Base-by-base conservation (phyloP, 1,140 invertebrate genomes). In the Triops cancriformis region DNA sequence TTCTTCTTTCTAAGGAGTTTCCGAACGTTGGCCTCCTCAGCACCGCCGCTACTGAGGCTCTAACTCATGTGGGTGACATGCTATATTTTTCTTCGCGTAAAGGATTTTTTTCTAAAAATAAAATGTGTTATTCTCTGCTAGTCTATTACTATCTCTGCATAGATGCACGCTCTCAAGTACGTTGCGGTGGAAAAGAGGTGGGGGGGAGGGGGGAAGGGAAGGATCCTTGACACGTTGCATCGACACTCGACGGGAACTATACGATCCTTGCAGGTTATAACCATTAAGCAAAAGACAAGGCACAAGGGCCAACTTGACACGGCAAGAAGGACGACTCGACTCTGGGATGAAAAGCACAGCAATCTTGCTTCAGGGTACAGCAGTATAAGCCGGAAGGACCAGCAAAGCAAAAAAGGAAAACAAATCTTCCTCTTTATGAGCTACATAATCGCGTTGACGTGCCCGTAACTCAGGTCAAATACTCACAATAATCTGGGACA, bases 131-230 rank as follows among this genome's bases (percentile, higher is more conserved):
- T 37, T 37, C 31, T 37, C 31, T 37, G 31, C 31, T 37, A 37
- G 31, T 64, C 51, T 64, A 64, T 64, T 64, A 64, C 51, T 64
- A 64, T 64, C 51, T 64, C 31, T 64, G 51, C 51, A 64, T 64
- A 64, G 14, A 64, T 23, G 23, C 51, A 23, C 6, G 51, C 18
- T 64, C 23, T 64, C 51, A 64, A 64, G 18, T 64, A 64, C 10
- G 51, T 64, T 64, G n/a, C 18, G 51, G n/a, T 64, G 51, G 51
- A 64, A 64, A 64, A 64, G 23, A 45, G 18, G 43, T 11, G 1
- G 43, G 51, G 51, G 0, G 31, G 31, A 37, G 31, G 14, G 14
- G 18, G 18, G 18, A 64, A 64, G 18, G n/a, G 12, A 64, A 1
- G 51, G 51, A 23, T 5, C 23, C 51, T 23, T 64, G 51, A 64